These are phyloP conservation scores for Pasiphila rectangulata DNA, from an alignment of 2,888 invertebrate genomes.

Conservation along the genomic window DNA sequence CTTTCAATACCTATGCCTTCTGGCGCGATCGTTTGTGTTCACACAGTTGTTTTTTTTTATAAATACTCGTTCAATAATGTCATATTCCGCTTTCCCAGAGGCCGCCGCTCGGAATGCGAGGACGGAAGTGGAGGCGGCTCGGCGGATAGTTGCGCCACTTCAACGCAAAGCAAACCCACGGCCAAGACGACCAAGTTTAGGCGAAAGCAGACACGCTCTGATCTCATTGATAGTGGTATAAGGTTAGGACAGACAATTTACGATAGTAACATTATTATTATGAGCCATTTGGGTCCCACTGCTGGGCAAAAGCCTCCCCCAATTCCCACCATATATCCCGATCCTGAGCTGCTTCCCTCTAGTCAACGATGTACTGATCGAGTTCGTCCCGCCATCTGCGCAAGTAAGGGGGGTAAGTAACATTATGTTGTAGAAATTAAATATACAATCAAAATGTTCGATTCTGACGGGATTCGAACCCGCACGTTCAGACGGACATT, in stretches of 20 bases:
- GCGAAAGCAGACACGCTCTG: slow-evolving; percentile 62
- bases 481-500: too few species aligned
- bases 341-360: too few species aligned
- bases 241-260: slow-evolving; percentile 44
- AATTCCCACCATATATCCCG: too few species aligned
- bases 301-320: too few species aligned
- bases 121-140: slow-evolving; percentile 71
- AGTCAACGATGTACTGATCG: too few species aligned
- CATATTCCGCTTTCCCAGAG: slow-evolving; percentile 38
- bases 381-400: too few species aligned
- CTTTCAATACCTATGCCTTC: too few species aligned
- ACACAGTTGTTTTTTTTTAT: neutral
- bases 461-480: too few species aligned
- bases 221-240: slow-evolving; percentile 57
- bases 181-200: slow-evolving; percentile 64
- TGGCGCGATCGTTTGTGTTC: too few species aligned
- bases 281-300: neutral
- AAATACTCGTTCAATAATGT: neutral
- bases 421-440: too few species aligned
- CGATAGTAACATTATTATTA: neutral
- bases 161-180: slow-evolving; percentile 66
- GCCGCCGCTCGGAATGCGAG: slow-evolving; percentile 64
- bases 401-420: too few species aligned
- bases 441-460: too few species aligned
- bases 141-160: slow-evolving; percentile 72